Conservation (phyloP, 2,113 vertebrate species). For the Mobula birostris region DNA sequence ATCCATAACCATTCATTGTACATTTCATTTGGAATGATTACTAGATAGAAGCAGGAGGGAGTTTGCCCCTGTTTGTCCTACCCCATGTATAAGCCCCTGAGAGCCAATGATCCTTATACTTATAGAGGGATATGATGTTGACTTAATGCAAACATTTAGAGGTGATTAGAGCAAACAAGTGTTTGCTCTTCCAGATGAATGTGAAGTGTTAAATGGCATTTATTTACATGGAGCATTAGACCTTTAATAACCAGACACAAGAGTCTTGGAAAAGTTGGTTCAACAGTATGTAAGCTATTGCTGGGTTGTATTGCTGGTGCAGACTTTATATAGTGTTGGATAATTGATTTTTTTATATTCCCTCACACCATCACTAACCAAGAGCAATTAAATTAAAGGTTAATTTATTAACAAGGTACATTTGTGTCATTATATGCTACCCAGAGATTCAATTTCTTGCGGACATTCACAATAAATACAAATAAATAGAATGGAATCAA, state of each 20-base stretch:
- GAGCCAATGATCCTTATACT: background rate
- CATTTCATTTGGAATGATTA: too few species aligned
- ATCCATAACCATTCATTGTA: too few species aligned
- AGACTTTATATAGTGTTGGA: background rate
- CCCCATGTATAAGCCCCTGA: too few species aligned
- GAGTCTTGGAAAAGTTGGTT: too few species aligned
- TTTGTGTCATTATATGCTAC: too few species aligned
- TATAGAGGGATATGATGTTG: background rate
- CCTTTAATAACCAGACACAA: background rate
- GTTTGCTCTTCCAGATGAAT: background rate
- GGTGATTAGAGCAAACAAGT: background rate
- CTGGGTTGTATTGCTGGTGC: background rate
- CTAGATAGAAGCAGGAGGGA: too few species aligned
- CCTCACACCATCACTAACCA: background rate
- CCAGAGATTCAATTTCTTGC: too few species aligned
- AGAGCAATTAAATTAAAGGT: background rate
- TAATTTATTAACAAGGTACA: too few species aligned
- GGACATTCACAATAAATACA: too few species aligned
- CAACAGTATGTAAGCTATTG: too few species aligned
- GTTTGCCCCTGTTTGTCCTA: too few species aligned
- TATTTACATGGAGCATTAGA: background rate
- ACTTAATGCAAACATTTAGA: background rate
- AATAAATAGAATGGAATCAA: too few species aligned
- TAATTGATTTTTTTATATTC: background rate
- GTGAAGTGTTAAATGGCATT: background rate